Base-by-base conservation (phyloP, 2,888 invertebrate species). In the Himalopsyche anomala region DNA sequence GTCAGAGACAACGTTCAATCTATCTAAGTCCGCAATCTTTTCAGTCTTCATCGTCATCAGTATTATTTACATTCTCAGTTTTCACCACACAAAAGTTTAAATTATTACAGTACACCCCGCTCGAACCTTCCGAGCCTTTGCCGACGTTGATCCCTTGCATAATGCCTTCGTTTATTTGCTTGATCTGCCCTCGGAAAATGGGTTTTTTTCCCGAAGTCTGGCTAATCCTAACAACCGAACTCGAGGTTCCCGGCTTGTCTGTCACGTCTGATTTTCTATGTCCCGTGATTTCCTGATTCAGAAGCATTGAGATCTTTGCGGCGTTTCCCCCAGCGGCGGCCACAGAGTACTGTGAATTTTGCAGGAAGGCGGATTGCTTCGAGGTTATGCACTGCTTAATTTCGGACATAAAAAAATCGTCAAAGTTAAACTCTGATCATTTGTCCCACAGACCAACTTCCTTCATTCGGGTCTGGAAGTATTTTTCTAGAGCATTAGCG, bases 391-490 rank as follows among this genome's bases (percentile, higher is more conserved):
- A 84, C 82, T 85, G 89, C 83, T 89, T 88, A 85, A 90, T 87
- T 79, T 90, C 89, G 15, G 87, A 84, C 81, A 89, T 89, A 90
- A 90, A 90, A 87, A 89, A 90, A 81, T 90, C 90, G 89, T 91
- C 91, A 89, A 90, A 90, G 88, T 90, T 90, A 87, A 90, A 90
- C 90, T 90, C 89, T 85, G 90, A 92, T 94, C 94, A 97, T 94
- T 97, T 97, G 91, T 97, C 97, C 97, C 97, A 97, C 54, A 98
- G 92, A 0, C 97, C 97, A 28, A 95, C 94, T 90, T 99, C 99
- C 90, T 96, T 96, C 97, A 99, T 97, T 92, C 98, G 97, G 19
- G 96, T 96, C 91, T 97, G 96, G 92, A 98, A 99, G 92, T 98
- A 98, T 89, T 98, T 97, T 91, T 99, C 98, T 85, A 99, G 92